These are phyloP conservation scores for Oceanodroma leucorhoa DNA, from an alignment of 2,797 vertebrate species.

Conservation along the genomic window DNA sequence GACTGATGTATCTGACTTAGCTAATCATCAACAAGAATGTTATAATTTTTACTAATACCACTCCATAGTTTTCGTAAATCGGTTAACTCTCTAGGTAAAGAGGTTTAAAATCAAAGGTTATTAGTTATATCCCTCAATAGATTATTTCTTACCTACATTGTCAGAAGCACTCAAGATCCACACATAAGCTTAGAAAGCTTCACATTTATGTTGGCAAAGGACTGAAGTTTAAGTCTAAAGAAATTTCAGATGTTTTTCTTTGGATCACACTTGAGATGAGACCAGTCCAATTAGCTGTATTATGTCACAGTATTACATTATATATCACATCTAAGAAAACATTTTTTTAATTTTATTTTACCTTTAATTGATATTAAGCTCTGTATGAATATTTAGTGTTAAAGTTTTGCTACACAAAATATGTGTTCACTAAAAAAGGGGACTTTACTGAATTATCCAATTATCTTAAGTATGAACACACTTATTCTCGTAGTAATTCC, in stretches of 20 bases:
- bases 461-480: background rate
- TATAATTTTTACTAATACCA: background rate
- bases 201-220: background rate
- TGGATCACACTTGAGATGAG: background rate
- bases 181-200: background rate
- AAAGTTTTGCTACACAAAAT: background rate
- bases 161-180: background rate
- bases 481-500: background rate
- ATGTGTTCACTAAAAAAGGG: background rate
- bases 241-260: background rate
- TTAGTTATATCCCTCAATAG: background rate
- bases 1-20: background rate
- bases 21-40: background rate
- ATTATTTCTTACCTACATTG: background rate
- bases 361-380: background rate
- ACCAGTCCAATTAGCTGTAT: background rate
- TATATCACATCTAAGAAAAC: background rate
- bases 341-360: background rate
- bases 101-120: background rate
- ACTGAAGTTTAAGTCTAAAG: background rate
- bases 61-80: background rate
- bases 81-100: background rate
- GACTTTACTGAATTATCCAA: background rate
- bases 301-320: background rate
- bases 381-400: background rate